Evolutionary conservation across 2,113 vertebrate species (phyloP).

Genomic region (Catagonus wagneri): DNA sequence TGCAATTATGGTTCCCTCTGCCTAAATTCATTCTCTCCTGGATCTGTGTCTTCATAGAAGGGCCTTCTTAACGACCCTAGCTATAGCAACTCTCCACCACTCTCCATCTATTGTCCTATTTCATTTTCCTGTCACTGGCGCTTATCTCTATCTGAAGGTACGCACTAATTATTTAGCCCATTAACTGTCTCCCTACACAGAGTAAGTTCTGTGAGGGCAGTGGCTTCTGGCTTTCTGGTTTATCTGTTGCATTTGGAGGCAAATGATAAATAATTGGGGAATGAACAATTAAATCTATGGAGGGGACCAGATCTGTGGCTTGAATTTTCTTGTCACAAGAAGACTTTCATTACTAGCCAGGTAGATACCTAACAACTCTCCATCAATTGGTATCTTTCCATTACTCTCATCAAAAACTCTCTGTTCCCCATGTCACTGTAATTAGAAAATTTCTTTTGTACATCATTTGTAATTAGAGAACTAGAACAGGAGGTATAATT

Average conservation of each 20-base stretch:
- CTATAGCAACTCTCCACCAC: background rate
- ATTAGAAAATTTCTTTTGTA: conserved; percentile 61
- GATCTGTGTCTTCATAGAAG: background rate
- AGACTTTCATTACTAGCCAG: background rate
- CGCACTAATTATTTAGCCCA: background rate
- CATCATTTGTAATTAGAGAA: conserved; percentile 60
- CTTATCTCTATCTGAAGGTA: background rate
- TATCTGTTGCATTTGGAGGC: background rate
- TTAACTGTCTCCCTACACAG: background rate
- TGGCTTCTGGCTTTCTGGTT: background rate
- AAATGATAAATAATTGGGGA: background rate
- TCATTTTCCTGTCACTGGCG: background rate
- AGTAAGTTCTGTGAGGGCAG: background rate
- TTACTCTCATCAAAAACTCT: conserved; percentile 23
- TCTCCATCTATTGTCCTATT: background rate
- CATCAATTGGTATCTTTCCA: background rate
- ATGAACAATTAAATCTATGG: background rate
- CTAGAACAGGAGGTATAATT: conserved; percentile 58
- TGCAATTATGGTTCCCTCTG: background rate
- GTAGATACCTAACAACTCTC: background rate
- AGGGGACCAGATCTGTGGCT: background rate
- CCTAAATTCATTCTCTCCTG: background rate
- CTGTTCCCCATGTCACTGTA: conserved; percentile 9
- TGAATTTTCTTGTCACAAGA: background rate
- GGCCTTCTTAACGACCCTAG: background rate